Evolutionary conservation across 2,113 vertebrate genomes (phyloP).

Genomic region (Sturnira hondurensis): DNA sequence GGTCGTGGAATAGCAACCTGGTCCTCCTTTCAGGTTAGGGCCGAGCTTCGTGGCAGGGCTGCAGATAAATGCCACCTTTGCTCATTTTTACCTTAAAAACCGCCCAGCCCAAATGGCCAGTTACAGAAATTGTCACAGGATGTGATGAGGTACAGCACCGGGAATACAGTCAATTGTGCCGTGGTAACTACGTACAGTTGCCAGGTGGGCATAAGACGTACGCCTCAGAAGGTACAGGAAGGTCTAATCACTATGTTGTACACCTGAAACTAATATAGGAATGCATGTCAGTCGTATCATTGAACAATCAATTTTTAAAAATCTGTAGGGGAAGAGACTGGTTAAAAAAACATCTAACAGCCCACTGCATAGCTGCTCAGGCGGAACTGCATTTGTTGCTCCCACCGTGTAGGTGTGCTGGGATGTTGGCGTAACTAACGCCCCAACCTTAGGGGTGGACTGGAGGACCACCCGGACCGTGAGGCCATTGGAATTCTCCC

Average conservation of each 20-base stretch:
- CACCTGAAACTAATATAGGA: not conserved
- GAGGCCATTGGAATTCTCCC: not conserved
- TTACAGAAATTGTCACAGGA: not conserved
- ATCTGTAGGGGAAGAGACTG: not conserved
- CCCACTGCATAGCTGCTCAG: not conserved
- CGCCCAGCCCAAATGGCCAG: not conserved
- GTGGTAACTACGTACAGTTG: fast-evolving
- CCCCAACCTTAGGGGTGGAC: not conserved
- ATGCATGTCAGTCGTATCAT: not conserved
- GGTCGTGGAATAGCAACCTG: not conserved
- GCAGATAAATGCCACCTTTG: not conserved
- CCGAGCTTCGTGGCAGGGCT: not conserved
- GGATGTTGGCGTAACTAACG: not conserved
- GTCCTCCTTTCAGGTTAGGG: not conserved
- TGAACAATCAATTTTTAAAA: not conserved
- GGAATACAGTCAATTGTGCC: not conserved
- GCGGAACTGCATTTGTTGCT: not conserved
- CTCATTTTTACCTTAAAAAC: not conserved
- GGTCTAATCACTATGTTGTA: not conserved
- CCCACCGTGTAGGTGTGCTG: not conserved
- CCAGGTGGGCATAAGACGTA: not conserved
- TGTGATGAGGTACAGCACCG: not conserved
- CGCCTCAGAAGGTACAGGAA: fast-evolving
- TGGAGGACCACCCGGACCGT: not conserved
- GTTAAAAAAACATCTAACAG: not conserved